Conservation (phyloP, 2,113 vertebrate species). For the Cacatua alba region DNA sequence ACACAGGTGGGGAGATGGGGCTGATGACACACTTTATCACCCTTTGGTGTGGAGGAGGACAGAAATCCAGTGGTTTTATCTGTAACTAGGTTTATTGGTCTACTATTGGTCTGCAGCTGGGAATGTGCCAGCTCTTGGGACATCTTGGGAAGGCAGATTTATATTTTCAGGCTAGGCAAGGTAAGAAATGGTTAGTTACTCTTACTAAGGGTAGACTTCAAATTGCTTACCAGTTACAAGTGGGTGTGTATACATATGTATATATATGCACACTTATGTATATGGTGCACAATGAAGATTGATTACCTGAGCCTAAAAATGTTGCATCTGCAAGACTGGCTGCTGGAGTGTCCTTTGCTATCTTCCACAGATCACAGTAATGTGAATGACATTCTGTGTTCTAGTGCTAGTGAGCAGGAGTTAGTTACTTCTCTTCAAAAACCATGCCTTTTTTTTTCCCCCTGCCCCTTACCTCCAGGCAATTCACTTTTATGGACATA, state of each 20-base stretch:
- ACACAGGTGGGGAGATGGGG: background rate
- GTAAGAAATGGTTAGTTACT: conserved; percentile 14
- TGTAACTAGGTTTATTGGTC: background rate
- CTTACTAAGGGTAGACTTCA: background rate
- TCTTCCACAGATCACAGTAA: background rate
- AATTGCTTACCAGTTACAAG: background rate
- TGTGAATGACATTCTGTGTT: background rate
- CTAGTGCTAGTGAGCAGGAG: background rate
- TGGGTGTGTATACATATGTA: background rate
- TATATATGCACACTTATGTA: fast-evolving
- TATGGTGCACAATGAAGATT: background rate
- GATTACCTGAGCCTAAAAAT: background rate
- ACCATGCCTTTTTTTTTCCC: background rate
- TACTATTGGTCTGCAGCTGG: background rate
- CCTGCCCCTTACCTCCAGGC: background rate
- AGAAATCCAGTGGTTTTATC: background rate
- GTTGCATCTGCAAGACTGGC: background rate
- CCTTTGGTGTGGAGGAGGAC: background rate
- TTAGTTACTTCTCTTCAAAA: background rate
- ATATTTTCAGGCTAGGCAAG: background rate
- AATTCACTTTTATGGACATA: background rate
- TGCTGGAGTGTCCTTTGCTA: background rate
- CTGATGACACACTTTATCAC: fast-evolving
- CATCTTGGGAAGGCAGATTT: background rate
- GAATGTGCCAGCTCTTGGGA: background rate